Conservation (phyloP, 1,140 invertebrate species). For the Pseudomyrmex pallidus region DNA sequence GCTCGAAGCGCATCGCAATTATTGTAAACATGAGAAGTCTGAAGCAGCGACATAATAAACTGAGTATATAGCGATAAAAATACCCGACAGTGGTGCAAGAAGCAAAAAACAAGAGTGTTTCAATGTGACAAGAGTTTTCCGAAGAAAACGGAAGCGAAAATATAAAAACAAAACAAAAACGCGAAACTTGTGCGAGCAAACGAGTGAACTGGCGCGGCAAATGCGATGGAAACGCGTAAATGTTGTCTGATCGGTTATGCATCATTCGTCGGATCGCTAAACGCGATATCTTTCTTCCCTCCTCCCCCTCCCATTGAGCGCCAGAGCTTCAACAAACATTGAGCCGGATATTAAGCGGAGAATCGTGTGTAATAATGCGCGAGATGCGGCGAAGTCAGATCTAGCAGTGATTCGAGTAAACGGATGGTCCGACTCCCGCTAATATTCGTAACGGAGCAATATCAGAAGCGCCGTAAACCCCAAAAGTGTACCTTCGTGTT, state of each 20-base stretch:
- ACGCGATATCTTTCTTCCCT: background rate
- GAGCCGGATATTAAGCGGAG: background rate
- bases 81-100: background rate
- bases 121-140: background rate
- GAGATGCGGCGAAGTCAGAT: background rate
- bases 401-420: slow-evolving; percentile 34
- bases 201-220: slow-evolving; percentile 6
- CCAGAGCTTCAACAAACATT: background rate
- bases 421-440: background rate
- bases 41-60: slow-evolving; percentile 9
- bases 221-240: slow-evolving; percentile 10
- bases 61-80: slow-evolving; percentile 1
- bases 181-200: background rate
- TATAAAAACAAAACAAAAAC: background rate
- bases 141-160: background rate
- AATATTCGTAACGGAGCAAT: background rate
- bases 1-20: background rate
- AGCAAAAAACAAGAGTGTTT: background rate
- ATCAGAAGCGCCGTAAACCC: background rate
- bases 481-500: background rate
- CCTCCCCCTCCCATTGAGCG: background rate
- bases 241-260: slow-evolving; percentile 34
- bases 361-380: no score
- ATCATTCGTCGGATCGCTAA: slow-evolving; percentile 23
- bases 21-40: background rate